A percentile compares a stretch with the other conserved stretches of the same genome.
These are phyloP conservation scores for Phorcus lineatus DNA, from an alignment of 2,888 invertebrate species.

Conservation along the genomic window DNA sequence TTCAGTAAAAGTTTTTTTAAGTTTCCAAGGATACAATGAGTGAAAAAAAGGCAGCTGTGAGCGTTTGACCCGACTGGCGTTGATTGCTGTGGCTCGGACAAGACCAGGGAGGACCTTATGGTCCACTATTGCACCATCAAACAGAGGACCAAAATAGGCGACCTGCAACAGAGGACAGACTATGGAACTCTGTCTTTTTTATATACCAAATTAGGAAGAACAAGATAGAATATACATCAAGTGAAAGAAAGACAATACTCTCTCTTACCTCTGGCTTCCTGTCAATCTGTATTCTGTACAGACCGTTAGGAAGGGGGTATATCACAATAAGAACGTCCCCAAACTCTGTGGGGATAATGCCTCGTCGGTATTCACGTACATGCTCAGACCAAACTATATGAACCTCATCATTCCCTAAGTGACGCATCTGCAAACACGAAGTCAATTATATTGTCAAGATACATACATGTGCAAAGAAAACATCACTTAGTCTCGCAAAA, in stretches of 20 bases:
- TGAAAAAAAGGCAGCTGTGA: slow-evolving; percentile 92
- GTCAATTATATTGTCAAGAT: neutral
- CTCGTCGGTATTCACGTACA: slow-evolving; percentile 93
- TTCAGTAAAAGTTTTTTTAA: neutral
- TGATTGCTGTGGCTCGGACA: slow-evolving; percentile 91
- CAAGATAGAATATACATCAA: too few species aligned
- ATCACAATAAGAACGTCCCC: slow-evolving; percentile 98
- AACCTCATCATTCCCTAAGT: slow-evolving; percentile 98
- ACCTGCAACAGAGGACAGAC: slow-evolving; percentile 60
- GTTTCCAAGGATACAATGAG: slow-evolving; percentile 83
- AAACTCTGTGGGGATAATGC: slow-evolving; percentile 98
- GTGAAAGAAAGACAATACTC: too few species aligned
- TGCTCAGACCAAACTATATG: slow-evolving; percentile 99
- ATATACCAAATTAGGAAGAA: too few species aligned
- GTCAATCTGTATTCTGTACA: slow-evolving; percentile 91
- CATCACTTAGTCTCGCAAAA: too few species aligned
- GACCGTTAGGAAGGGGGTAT: slow-evolving; percentile 89
- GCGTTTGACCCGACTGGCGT: slow-evolving; percentile 93
- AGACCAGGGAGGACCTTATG: slow-evolving; percentile 86
- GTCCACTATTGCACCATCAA: slow-evolving; percentile 91
- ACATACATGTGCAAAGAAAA: too few species aligned
- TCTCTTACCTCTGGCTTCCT: slow-evolving; percentile 86
- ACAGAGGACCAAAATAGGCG: slow-evolving; percentile 90
- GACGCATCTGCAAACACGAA: slow-evolving; percentile 83
- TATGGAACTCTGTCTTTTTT: neutral